A percentile compares a stretch with the other conserved stretches of the same genome.
These are phyloP conservation scores for Lepidostoma basale DNA, from an alignment of 1,140 invertebrate genomes.

Conservation along the genomic window DNA sequence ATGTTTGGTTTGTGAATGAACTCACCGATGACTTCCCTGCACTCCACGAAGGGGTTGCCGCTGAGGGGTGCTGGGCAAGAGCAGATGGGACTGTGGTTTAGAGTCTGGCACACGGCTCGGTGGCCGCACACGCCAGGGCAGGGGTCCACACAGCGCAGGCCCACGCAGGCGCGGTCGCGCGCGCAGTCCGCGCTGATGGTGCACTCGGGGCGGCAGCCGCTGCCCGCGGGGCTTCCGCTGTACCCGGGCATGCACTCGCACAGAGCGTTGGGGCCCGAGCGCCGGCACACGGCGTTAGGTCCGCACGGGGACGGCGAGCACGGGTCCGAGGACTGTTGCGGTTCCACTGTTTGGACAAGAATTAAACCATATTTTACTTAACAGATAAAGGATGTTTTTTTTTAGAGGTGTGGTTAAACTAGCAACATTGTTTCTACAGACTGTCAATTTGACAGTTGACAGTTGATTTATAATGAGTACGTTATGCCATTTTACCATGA, in stretches of 20 bases:
- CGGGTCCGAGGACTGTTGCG: slow-evolving; percentile 58
- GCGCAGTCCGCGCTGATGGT: slow-evolving; percentile 77
- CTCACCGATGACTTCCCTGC: slow-evolving; percentile 52
- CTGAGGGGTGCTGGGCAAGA: slow-evolving; percentile 71
- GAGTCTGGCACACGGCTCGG: slow-evolving; percentile 69
- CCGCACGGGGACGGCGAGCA: slow-evolving; percentile 78
- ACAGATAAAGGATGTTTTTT: no score
- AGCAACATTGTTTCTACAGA: no score
- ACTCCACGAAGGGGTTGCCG: slow-evolving; percentile 79
- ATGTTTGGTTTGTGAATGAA: no score
- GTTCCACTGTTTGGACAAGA: slow-evolving; percentile 33
- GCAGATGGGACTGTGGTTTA: slow-evolving; percentile 82
- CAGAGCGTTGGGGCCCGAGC: slow-evolving; percentile 64
- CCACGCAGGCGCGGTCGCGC: slow-evolving; percentile 73
- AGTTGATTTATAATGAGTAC: no score
- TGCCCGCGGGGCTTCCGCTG: slow-evolving; percentile 56
- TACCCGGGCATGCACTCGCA: slow-evolving; percentile 76
- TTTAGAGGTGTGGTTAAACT: background rate
- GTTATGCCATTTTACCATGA: no score
- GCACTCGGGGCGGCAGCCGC: slow-evolving; percentile 75
- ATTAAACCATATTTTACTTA: no score
- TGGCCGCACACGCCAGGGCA: slow-evolving; percentile 75
- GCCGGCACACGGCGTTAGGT: slow-evolving; percentile 72
- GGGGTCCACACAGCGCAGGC: slow-evolving; percentile 75
- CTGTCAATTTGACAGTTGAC: no score